Evolutionary conservation across 2,113 vertebrate species (phyloP), one percentile per base, ranked within the genome.

Genomic region (Percopsis transmontana): DNA sequence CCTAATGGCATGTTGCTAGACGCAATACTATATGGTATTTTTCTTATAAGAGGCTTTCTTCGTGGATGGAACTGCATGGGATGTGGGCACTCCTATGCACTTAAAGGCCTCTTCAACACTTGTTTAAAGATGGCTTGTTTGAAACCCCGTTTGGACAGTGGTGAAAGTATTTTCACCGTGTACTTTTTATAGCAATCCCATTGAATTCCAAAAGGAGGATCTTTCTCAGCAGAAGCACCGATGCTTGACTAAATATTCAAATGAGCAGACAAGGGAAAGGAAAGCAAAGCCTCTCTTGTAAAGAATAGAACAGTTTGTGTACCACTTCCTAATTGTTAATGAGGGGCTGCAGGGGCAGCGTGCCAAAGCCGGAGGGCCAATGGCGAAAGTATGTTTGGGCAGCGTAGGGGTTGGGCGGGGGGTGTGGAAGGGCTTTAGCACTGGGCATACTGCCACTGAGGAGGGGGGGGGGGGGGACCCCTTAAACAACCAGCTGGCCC

Each of bases 301-400:
- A 83, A 93, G 93, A 94, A 84, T 90, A 11, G 89, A 87, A 79
- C 83, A 71, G 79, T 91, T 93, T 92, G 93, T 94, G 95, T 94
- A 95, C 91, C 94, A 94, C 94, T 97, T 94, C 92, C 91, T 92
- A 91, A 90, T 94, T 91, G 88, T 91, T 91, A 92, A 93, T 90
- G 85, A 90, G 71, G 73, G 87, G 77, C 80, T 74, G 69, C 79
- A 70, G 75, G 76, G 91, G 90, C 89, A 82, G 66, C 50, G 58
- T 88, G 90, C 92, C 92, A 93, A 87, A 65, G 63, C 73, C 65
- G 64, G 69, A 82, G 88, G 83, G 76, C 94, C 94, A 95, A 93
- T 95, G 83, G 85, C 58, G 84, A 79, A 79, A 72, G 76, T 64
- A 66, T 79, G 65, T 77, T 85, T 80, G 76, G 79, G 72, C 81